Conservation (phyloP, 35 echinoderm and acorn worm species). For the Diadema setosum region DNA sequence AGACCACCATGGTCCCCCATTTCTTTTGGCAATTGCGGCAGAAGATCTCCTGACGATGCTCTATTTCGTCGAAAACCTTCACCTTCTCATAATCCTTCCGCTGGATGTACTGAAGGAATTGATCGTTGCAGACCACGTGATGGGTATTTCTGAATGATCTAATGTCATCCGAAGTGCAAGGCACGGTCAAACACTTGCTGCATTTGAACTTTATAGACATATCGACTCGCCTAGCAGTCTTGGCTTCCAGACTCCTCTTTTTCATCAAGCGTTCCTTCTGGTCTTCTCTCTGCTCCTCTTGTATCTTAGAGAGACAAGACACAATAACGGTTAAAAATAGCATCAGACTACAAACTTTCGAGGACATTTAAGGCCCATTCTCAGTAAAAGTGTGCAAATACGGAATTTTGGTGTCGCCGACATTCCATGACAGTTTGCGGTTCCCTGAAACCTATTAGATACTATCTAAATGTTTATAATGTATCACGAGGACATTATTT, state of each 20-base stretch:
- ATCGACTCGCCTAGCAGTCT: not conserved
- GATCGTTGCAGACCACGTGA: constrained; percentile 7
- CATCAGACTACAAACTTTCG: not conserved
- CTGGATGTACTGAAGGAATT: not conserved
- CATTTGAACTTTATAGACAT: not conserved
- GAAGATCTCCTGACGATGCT: not conserved
- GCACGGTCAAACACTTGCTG: constrained; percentile 12
- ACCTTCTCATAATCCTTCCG: not conserved
- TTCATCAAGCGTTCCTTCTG: not conserved
- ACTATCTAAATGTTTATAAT: too few relatives aligned
- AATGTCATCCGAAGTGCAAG: constrained; percentile 40
- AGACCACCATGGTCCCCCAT: constrained; percentile 27
- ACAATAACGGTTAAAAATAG: not conserved
- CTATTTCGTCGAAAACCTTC: not conserved
- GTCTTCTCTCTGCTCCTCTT: not conserved
- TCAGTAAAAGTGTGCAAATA: too few relatives aligned
- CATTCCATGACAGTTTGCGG: too few relatives aligned
- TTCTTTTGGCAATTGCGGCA: constrained; percentile 8
- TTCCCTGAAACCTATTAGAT: too few relatives aligned
- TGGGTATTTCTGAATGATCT: constrained; percentile 28
- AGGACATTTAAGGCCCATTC: not conserved
- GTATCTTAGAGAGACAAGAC: not conserved
- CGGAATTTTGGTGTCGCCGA: too few relatives aligned
- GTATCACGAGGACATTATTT: too few relatives aligned
- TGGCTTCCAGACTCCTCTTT: not conserved